Evolutionary conservation across 2,797 vertebrate species (phyloP), one percentile per base, ranked within the genome.

Genomic region (Coracias cyanogaster): DNA sequence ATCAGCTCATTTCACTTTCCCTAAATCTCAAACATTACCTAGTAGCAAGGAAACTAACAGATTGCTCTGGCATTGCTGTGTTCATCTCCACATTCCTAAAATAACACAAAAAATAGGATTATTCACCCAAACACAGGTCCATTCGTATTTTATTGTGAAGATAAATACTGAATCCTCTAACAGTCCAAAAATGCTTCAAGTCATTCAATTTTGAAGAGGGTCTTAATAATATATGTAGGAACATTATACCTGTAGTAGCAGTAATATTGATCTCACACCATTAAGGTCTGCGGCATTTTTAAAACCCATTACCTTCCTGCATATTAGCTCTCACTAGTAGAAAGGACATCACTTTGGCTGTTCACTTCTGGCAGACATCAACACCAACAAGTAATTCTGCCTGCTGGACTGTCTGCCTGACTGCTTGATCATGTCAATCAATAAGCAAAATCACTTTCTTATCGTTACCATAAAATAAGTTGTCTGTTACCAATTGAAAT

Each of bases 221-320:
- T 93, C 97, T 98, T 98, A 97, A 98, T 98, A 98, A 98, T 97
- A 97, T 91, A 98, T 97, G 96, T 94, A 94, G 86, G 15, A 93
- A 72, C 90, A 94, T 98, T 98, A 98, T 98, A 98, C 97, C 98
- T 98, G 82, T 87, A 94, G 94, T 91, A 97, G 86, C 95, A 97
- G 96, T 95, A 96, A 96, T 98, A 98, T 98, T 98, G 98, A 98
- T 98, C 97, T 97, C 76, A 82, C 92, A 89, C 96, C 97, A 98
- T 98, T 98, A 98, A 97, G 46, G 73, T 96, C 93, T 96, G 93
- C 90, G 96, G 88, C 91, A 76, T 97, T 97, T 98, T 98, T 96
- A 97, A 97, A 98, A 97, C 85, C 95, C 97, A 98, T 98, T 98
- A 98, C 94, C 89, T 97, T 94, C 79, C 86, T 89, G 80, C 86